phyloP scores from a whole-genome alignment of 2,113 vertebrate species.

The Centropus unirufus region DNA sequence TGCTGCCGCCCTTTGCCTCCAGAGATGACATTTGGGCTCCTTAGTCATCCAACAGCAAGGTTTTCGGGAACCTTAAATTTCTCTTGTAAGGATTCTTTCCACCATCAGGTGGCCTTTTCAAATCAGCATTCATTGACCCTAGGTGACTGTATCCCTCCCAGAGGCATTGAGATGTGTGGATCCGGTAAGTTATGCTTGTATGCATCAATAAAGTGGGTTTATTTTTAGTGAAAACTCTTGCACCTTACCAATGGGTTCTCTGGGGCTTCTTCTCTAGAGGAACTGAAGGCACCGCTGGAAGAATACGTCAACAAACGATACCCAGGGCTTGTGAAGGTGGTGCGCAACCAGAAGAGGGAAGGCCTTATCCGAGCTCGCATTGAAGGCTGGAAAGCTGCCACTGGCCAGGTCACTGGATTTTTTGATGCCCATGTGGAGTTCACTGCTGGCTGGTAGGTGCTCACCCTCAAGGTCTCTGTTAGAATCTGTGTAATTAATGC shows the following conservation, averaged over 20 bases:
- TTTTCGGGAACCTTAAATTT: neutral
- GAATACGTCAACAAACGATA: slow-evolving; percentile 97
- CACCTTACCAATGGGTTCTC: neutral
- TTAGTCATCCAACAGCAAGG: neutral
- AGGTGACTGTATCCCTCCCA: neutral
- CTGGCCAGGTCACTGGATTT: slow-evolving; percentile 91
- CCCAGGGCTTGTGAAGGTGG: slow-evolving; percentile 94
- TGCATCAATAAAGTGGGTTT: too few species aligned
- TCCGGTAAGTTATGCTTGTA: accelerated
- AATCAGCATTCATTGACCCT: accelerated
- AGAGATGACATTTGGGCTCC: neutral
- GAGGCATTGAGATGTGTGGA: accelerated
- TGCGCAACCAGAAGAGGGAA: slow-evolving; percentile 93
- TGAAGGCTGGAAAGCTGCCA: slow-evolving; percentile 95
- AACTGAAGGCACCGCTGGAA: slow-evolving; percentile 92
- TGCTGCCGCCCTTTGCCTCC: neutral
- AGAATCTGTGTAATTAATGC: too few species aligned
- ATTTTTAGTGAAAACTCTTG: neutral
- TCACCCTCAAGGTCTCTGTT: neutral
- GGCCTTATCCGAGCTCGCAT: slow-evolving; percentile 95
- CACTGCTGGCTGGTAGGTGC: slow-evolving; percentile 92
- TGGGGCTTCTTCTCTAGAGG: slow-evolving; percentile 78
- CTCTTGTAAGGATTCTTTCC: neutral
- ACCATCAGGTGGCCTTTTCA: too few species aligned
- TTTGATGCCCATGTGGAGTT: slow-evolving; percentile 98